Evolutionary conservation across 2,888 invertebrate species (phyloP).

Genomic region (Coleophora flavipennella): DNA sequence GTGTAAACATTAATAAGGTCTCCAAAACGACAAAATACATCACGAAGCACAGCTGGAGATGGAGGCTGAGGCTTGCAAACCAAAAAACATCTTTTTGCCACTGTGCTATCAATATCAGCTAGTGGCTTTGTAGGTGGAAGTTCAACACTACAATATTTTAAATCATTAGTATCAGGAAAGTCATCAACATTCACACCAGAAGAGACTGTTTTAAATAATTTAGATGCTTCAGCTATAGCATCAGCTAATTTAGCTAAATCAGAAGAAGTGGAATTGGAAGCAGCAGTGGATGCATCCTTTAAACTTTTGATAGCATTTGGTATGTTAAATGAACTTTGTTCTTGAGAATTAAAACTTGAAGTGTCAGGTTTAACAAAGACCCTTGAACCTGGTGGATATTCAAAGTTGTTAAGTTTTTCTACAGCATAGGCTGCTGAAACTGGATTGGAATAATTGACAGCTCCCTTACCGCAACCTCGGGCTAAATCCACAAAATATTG

Average conservation of each 20-base stretch:
- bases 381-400: constrained; percentile 90
- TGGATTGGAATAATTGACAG: constrained; percentile 46
- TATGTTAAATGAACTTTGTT: constrained; percentile 30
- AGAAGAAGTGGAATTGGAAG: constrained; percentile 32
- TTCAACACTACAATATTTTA: constrained; percentile 76
- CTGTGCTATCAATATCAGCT: constrained; percentile 77
- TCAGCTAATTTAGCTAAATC: constrained; percentile 79
- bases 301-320: constrained; percentile 38
- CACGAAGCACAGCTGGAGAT: constrained; percentile 83
- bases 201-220: constrained; percentile 79
- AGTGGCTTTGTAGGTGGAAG: constrained; percentile 81
- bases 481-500: constrained; percentile 58
- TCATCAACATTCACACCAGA: constrained; percentile 31
- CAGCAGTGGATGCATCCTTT: constrained; percentile 36
- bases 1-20: constrained; percentile 92
- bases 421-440: constrained; percentile 76
- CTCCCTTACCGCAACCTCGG: constrained; percentile 58
- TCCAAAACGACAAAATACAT: constrained; percentile 93
- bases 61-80: constrained; percentile 79
- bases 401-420: constrained; percentile 91
- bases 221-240: constrained; percentile 84
- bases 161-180: constrained; percentile 33
- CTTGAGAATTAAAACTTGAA: constrained; percentile 31
- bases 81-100: constrained; percentile 78
- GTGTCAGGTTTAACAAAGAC: constrained; percentile 81